Evolutionary conservation across 2,888 invertebrate species (phyloP), one percentile per base, ranked within the genome.

Genomic region (Leuctra nigra): DNA sequence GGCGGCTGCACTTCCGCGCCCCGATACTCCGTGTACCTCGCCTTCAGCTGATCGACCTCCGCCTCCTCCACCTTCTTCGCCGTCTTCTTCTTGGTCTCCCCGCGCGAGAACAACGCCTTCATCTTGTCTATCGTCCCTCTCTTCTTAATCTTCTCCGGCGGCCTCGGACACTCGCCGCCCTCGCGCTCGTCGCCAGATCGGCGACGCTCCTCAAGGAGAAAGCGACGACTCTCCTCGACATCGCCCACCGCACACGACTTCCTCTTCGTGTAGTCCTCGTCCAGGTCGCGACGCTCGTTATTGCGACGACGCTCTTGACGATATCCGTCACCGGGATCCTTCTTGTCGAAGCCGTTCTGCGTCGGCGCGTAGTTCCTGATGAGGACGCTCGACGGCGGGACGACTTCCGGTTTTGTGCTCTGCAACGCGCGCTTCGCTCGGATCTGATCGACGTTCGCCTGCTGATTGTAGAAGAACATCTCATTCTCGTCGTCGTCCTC

Each of bases 81-180:
- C 68, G 78, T 79, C 61, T 77, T 76, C 64, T 80, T 80, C 69
- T 81, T 80, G 70, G 80, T 80, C 73, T 77, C 77, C 70, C 81
- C 78, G 68, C 84, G 78, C 65, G 81, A 83, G 73, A 88, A 88
- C 65, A 88, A 76, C 71, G 87, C 86, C 68, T 87, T 88, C 64
- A 85, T 77, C 76, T 84, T 86, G 72, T 86, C 85, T 65, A 86
- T 78, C 66, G 84, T 80, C 71, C 85, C 83, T 64, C 80, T 74
- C 68, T 84, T 85, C 70, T 86, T 86, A 56, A 77, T 57, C 53
- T 53, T 48, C 20, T 53, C 57, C 22, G 25, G 47, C 24, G 54
- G 22, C 36, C 50, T 11, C 13, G 25, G 7, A 41, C 35, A 16
- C 18, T 47, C 47, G 47, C 38, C 33, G 36, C 36, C 52, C 18